Base-by-base conservation (phyloP, 2,113 vertebrate species). In the Scalopus aquaticus region DNA sequence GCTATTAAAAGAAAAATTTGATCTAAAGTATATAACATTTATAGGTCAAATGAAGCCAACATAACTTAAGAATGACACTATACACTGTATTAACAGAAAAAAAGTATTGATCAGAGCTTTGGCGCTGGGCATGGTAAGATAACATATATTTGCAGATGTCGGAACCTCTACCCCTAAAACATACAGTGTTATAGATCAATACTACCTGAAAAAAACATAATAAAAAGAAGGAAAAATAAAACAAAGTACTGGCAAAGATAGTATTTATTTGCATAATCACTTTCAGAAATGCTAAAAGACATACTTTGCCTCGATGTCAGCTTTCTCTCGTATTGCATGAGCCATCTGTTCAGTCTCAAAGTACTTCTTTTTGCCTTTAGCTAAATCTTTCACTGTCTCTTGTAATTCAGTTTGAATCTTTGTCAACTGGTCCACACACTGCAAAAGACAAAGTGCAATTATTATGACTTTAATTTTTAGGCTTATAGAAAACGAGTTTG, bases 281-380 rank as follows among this genome's bases (percentile, higher is more conserved):
- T 96, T 96, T 96, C 69, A 95, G 90, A 96, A 96, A 95, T 79
- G 67, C 69, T 91, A 85, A 83, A 95, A 97, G 96, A 99, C 99
- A 96, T 98, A 99, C 99, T 99, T 99, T 98, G 99, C 99, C 98
- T 99, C 99, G 58, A 99, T 99, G 98, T 99, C 99, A 4, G 99
- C 99, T 98, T 99, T 99, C 97, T 99, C 99, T 95, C 99, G 98
- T 96, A 99, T 98, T 24, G 99, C 98, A 49, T 99, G 99, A 94
- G 99, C 99, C 99, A 99, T 99, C 99, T 99, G 99, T 98, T 99
- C 99, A 35, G 98, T 98, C 98, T 99, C 99, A 96, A 99, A 99
- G 98, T 99, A 99, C 97, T 99, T 99, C 98, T 99, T 99, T 98
- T 99, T 99, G 98, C 99, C 99, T 98, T 99, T 99, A 91, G 99